Conservation (phyloP, 1,140 invertebrate species). For the Contarinia nasturtii region DNA sequence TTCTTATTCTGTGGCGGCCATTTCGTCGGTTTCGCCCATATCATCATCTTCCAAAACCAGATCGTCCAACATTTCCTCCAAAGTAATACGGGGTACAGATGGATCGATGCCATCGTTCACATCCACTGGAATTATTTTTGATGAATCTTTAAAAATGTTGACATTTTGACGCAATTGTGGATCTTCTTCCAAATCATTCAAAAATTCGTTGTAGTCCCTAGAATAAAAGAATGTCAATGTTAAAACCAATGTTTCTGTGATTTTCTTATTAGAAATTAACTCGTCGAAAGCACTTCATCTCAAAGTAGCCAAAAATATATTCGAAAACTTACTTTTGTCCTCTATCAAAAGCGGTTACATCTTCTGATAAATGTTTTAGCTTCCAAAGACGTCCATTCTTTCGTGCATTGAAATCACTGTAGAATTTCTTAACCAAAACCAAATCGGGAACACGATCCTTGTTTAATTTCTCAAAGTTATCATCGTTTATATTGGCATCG, state of each 20-base stretch:
- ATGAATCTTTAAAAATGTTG: conserved; percentile 75
- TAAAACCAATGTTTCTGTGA: background rate
- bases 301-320: conserved; percentile 1
- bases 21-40: conserved; percentile 45
- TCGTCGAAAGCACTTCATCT: background rate
- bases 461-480: conserved; percentile 67
- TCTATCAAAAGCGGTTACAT: conserved; percentile 42
- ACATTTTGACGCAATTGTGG: conserved; percentile 69
- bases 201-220: conserved; percentile 86
- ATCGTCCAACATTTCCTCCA: conserved; percentile 96
- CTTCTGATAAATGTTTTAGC: conserved; percentile 63
- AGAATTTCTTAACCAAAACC: conserved; percentile 84
- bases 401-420: conserved; percentile 48
- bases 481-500: conserved; percentile 81
- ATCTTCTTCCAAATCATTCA: conserved; percentile 96
- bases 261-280: background rate
- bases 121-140: conserved; percentile 43
- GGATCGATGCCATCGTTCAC: conserved; percentile 43
- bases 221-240: conserved; percentile 15
- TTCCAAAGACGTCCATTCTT: conserved; percentile 77
- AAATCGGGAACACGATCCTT: conserved; percentile 64
- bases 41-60: conserved; percentile 60
- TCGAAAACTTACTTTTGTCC: conserved; percentile 43
- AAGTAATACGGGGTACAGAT: conserved; percentile 61
- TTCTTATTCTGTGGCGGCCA: no score